Evolutionary conservation across 1,140 invertebrate genomes (phyloP), one percentile per base, ranked within the genome.

Genomic region (Pristionchus pacificus): DNA sequence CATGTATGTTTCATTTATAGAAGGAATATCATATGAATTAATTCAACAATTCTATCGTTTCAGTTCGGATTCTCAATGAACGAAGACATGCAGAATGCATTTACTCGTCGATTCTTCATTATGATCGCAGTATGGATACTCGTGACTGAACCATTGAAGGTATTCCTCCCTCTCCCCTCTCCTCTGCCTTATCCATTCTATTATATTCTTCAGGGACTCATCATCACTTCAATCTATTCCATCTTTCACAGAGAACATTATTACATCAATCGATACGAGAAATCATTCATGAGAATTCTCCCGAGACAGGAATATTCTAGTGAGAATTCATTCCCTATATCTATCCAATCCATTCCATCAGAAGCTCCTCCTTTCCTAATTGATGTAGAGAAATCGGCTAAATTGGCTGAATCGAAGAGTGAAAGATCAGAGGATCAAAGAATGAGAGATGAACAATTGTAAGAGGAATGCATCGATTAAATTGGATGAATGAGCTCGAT

Each of bases 371-470:
- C 60, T 32, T 65, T 65, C 30, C 49, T 63, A 31, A 33, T 58
- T 15, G 71, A 74, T n/a, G 58, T 73, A 32, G 61, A 55, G 15
- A 72, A 61, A 28, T 55, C 66, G 10, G 75, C 85, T 60, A 82
- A 86, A 67, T 76, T 83, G 1, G 68, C 68, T 15, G 67, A 77
- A 2, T 73, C 86, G 24, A 80, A 84, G 65, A 79, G 78, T n/a
- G 82, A 83, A n/a, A n/a, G n/a, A n/a, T n/a, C n/a, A 1, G 65
- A 85, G 31, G 71, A 82, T 59, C 69, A 80, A 6, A 73, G 85
- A 14, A 67, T 85, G 72, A 85, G 85, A 55, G 85, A 86, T 74
- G 82, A 86, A 32, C 80, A 86, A 78, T 84, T 87, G 84, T 85
- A 82, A 78, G 72, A 78, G n/a, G n/a, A n/a, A n/a, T n/a, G n/a